phyloP scores from a whole-genome alignment of 2,113 vertebrate species.

The Stigmatopora argus region DNA sequence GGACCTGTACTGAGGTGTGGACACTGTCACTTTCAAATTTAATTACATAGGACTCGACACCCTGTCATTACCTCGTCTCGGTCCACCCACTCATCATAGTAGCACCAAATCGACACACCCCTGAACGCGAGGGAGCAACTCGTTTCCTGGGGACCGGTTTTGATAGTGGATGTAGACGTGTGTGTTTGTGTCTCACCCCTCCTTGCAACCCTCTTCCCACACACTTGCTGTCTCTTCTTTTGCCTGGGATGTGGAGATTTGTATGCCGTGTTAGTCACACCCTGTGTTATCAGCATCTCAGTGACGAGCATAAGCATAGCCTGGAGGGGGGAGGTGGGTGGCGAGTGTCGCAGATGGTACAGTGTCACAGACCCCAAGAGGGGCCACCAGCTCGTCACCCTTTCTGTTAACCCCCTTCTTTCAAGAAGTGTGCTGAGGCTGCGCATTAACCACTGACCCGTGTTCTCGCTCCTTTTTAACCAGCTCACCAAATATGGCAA shows the following conservation, averaged over 20 bases:
- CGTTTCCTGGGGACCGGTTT: constrained; percentile 43
- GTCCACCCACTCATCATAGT: constrained; percentile 60
- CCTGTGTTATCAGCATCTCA: constrained; percentile 71
- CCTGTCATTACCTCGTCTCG: constrained; percentile 63
- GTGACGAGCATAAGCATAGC: constrained; percentile 70
- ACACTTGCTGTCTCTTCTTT: constrained; percentile 42
- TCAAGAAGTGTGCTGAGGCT: constrained; percentile 47
- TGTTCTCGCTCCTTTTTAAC: constrained; percentile 63
- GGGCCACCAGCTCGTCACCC: constrained; percentile 37
- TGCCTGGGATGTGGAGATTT: constrained; percentile 70
- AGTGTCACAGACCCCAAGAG: constrained; percentile 57
- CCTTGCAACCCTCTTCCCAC: constrained; percentile 1
- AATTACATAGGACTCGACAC: constrained; percentile 60
- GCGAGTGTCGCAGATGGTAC: constrained; percentile 65
- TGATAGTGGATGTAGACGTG: constrained; percentile 41
- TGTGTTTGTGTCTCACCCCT: constrained; percentile 32
- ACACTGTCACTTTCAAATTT: constrained; percentile 64
- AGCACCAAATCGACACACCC: constrained; percentile 38
- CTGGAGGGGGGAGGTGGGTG: constrained; percentile 43
- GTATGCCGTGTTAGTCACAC: constrained; percentile 70
- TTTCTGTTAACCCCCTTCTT: constrained; percentile 52
- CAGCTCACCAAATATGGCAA: constrained; percentile 71
- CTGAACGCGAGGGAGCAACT: constrained; percentile 31
- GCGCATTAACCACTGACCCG: constrained; percentile 54
- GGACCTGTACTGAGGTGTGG: constrained; percentile 38